Evolutionary conservation across 2,797 vertebrate species (phyloP).

Genomic region (Intellagama lesueurii): DNA sequence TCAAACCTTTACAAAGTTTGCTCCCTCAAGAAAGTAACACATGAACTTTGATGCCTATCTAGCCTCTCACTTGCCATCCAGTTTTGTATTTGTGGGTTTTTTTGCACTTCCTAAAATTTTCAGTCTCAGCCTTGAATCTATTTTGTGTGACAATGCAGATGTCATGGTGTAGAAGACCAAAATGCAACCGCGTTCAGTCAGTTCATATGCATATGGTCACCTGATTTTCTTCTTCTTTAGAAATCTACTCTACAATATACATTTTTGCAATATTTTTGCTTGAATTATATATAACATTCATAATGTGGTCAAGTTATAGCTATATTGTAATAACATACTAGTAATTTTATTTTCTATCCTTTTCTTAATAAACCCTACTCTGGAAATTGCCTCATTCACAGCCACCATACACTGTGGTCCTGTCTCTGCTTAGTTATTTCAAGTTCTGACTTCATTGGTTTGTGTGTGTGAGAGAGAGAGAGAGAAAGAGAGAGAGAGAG

Average conservation of each 20-base stretch:
- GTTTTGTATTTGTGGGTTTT: neutral
- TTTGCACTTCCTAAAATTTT: neutral
- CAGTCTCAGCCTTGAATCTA: neutral
- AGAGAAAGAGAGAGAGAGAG: no score
- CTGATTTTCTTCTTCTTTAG: neutral
- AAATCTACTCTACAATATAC: neutral
- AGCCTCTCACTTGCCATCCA: neutral
- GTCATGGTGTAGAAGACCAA: neutral
- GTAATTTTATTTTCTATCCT: no score
- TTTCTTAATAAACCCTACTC: neutral
- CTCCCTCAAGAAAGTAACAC: neutral
- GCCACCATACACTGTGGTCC: no score
- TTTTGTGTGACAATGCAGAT: no score
- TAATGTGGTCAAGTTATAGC: neutral
- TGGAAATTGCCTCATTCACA: no score
- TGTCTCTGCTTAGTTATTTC: neutral
- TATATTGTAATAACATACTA: no score
- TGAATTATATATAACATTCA: neutral
- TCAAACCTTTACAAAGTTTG: neutral
- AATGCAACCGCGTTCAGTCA: neutral
- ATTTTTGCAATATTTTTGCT: neutral
- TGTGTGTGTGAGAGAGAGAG: no score
- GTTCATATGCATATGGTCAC: neutral
- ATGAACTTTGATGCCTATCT: neutral
- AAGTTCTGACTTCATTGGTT: neutral